These are phyloP conservation scores for Desoria tigrina DNA, from an alignment of 2,888 invertebrate species.

Conservation along the genomic window DNA sequence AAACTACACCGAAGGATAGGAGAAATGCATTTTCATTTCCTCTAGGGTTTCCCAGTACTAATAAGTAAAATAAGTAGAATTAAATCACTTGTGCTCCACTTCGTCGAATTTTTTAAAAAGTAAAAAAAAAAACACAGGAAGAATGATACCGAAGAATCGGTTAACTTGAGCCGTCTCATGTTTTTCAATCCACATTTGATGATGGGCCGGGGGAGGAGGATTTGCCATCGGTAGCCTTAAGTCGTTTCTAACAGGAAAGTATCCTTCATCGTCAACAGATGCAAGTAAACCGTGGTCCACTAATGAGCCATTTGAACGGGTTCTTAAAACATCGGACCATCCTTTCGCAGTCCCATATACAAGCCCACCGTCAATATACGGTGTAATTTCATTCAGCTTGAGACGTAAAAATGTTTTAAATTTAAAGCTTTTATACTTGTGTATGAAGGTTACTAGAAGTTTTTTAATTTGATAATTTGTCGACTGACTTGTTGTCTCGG, in stretches of 20 bases:
- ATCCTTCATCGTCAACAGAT: constrained; percentile 56
- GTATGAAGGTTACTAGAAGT: no score
- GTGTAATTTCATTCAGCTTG: constrained; percentile 65
- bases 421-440: not conserved
- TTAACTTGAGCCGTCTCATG: constrained; percentile 59
- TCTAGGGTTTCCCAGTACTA: constrained; percentile 62
- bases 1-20: constrained; percentile 61
- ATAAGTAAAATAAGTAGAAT: constrained; percentile 20
- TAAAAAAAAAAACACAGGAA: no score
- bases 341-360: constrained; percentile 64
- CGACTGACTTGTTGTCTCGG: constrained; percentile 63
- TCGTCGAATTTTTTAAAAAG: no score
- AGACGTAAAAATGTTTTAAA: constrained; percentile 7
- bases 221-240: constrained; percentile 63
- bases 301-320: constrained; percentile 59
- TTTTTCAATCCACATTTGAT: constrained; percentile 56
- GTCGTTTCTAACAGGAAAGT: constrained; percentile 62
- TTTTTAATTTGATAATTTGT: no score
- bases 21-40: constrained; percentile 63
- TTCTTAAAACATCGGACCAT: constrained; percentile 61
- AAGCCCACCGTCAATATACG: constrained; percentile 65
- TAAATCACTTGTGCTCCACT: no score
- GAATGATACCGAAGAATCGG: constrained; percentile 61
- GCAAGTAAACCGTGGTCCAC: constrained; percentile 60
- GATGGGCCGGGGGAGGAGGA: constrained; percentile 63